Base-by-base conservation (phyloP, 2,113 vertebrate genomes). In the Elanus axillaris region DNA sequence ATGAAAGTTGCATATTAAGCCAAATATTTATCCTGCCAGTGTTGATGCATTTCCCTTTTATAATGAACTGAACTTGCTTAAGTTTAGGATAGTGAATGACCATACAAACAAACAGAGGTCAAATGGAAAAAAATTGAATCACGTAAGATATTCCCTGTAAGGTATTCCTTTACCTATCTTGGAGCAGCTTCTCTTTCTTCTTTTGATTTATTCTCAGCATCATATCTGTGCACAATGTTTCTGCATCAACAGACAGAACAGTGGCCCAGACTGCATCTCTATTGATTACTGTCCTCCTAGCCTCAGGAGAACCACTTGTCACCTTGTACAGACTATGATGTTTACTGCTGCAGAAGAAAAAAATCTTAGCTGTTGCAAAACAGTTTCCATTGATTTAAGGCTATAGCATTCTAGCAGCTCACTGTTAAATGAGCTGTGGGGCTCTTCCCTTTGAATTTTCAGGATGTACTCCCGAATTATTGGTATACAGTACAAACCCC, bases 341-440 rank as follows among this genome's bases (percentile, higher is more conserved):
- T 98, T 97, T 97, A 97, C 92, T 94, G 86, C 64, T 79, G 74
- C 88, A 97, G 86, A 90, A 78, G 58, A 91, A 91, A 96, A 96
- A 95, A 91, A 9, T 87, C 96, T 82, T 96, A 93, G 84, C 81
- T 94, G 68, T 94, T 97, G 91, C 92, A 95, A 97, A 98, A 96
- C 75, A 98, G 81, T 98, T 98, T 96, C 89, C 81, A 96, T 93
- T 98, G 97, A 97, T 97, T 97, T 98, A 97, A 97, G 94, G 86
- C 74, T 96, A 76, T 83, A 94, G 63, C 43, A 93, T 93, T 97
- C 97, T 73, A 95, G 77, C 53, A 93, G 73, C 79, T 97, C 69
- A 62, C 89, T 62, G 67, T 79, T 97, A 96, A 98, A 98, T 96
- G 96, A 98, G 95, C 89, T 96, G 76, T 66, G 69, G 74, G 94